Percentiles rank a stretch among this genome's conserved stretches.
phyloP scores from a whole-genome alignment of 2,888 invertebrate genomes.

The Drosophila glabriapex region DNA sequence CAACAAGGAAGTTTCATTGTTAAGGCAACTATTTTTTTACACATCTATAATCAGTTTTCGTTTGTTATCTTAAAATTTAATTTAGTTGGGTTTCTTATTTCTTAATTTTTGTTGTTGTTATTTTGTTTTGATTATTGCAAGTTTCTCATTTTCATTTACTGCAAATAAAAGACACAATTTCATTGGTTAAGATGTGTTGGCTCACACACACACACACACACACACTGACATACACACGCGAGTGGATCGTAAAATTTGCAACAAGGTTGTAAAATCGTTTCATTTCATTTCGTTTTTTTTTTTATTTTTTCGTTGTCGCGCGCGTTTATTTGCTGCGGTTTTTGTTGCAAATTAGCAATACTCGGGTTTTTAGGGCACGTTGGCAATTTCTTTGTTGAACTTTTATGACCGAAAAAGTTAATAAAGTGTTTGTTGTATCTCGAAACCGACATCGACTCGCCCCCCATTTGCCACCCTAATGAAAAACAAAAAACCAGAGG shows the following conservation, averaged over 20 bases:
- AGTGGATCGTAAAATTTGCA: constrained; percentile 34
- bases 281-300: constrained; percentile 17
- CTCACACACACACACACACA: constrained; percentile 30
- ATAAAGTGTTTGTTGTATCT: constrained; percentile 15
- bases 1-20: constrained; percentile 77
- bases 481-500: background rate
- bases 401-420: constrained; percentile 12
- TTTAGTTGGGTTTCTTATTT: constrained; percentile 27
- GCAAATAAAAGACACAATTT: constrained; percentile 14
- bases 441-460: background rate
- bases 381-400: constrained; percentile 12
- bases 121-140: constrained; percentile 34
- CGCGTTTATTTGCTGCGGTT: constrained; percentile 4
- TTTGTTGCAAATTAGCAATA: constrained; percentile 7
- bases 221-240: background rate
- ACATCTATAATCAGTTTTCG: constrained; percentile 24
- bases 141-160: constrained; percentile 41
- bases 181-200: constrained; percentile 14
- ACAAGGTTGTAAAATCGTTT: constrained; percentile 36
- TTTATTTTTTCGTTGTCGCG: constrained; percentile 6
- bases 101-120: constrained; percentile 12
- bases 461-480: background rate
- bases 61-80: constrained; percentile 24
- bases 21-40: constrained; percentile 75
- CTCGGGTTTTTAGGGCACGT: constrained; percentile 19